These are phyloP conservation scores for Hyposoter didymator DNA, from an alignment of 2,888 invertebrate species.

Conservation along the genomic window DNA sequence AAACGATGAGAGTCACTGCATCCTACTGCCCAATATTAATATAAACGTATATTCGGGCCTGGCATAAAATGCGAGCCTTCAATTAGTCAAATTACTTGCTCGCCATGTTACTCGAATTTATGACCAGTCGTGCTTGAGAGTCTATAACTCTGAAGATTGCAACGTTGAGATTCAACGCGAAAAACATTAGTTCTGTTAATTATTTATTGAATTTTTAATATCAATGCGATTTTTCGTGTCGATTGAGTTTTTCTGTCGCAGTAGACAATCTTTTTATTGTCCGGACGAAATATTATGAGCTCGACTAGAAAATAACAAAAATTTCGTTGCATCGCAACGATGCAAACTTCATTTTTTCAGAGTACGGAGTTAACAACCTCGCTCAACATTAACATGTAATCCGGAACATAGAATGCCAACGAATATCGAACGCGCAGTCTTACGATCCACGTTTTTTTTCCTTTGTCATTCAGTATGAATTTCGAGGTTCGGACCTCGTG, in stretches of 20 bases:
- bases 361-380: constrained; percentile 6
- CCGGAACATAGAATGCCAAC: too few species aligned
- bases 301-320: too few species aligned
- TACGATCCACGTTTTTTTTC: not conserved
- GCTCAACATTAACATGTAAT: not conserved
- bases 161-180: too few species aligned
- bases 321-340: too few species aligned
- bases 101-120: constrained; percentile 64
- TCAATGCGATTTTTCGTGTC: too few species aligned
- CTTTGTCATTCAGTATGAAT: not conserved
- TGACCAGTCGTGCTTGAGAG: constrained; percentile 37
- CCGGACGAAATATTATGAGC: too few species aligned
- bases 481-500: not conserved
- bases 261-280: too few species aligned
- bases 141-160: too few species aligned
- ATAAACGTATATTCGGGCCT: constrained; percentile 12
- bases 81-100: constrained; percentile 67
- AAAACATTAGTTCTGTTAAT: too few species aligned
- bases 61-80: constrained; percentile 64
- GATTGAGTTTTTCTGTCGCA: too few species aligned
- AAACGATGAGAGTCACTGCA: constrained; percentile 49
- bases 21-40: not conserved
- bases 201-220: too few species aligned
- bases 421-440: not conserved
- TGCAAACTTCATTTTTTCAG: too few species aligned